Percentiles rank a stretch among this genome's conserved stretches.
Evolutionary conservation across 35 echinoderm and acorn worm genomes (phyloP).

Genomic region (Apostichopus parvimensis): DNA sequence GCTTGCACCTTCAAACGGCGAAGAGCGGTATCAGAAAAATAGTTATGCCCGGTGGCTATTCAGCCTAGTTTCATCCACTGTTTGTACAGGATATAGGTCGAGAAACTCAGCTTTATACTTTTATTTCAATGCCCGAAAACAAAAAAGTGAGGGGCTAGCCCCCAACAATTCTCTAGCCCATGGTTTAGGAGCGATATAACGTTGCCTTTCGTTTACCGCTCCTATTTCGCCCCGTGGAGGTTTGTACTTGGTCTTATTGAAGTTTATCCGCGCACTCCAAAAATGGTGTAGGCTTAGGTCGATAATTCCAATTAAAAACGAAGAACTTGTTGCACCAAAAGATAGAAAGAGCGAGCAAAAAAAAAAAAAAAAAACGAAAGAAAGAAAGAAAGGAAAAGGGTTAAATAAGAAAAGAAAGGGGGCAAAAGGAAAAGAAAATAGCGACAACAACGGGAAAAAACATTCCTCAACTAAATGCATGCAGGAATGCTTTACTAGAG

Average conservation of each 20-base stretch:
- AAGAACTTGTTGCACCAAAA: conserved; percentile 22
- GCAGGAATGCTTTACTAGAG: no score
- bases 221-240: conserved; percentile 29
- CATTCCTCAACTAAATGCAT: no score
- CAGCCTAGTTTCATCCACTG: conserved; percentile 35
- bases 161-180: conserved; percentile 5
- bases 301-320: conserved; percentile 45
- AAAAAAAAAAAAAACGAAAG: not conserved
- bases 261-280: conserved; percentile 45
- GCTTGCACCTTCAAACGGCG: conserved; percentile 8
- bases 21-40: not conserved
- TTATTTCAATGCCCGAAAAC: conserved; percentile 14
- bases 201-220: conserved; percentile 36
- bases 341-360: not conserved
- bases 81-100: conserved; percentile 49
- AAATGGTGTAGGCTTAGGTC: conserved; percentile 15
- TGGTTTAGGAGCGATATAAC: conserved; percentile 24
- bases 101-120: conserved; percentile 27
- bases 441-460: no score
- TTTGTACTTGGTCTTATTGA: conserved; percentile 47
- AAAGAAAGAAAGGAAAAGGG: not conserved
- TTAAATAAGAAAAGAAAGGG: no score
- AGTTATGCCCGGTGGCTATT: conserved; percentile 15
- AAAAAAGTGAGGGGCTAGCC: conserved; percentile 10
- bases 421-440: no score